Base-by-base conservation (phyloP, 2,888 invertebrate genomes). In the Tanypteryx hageni region DNA sequence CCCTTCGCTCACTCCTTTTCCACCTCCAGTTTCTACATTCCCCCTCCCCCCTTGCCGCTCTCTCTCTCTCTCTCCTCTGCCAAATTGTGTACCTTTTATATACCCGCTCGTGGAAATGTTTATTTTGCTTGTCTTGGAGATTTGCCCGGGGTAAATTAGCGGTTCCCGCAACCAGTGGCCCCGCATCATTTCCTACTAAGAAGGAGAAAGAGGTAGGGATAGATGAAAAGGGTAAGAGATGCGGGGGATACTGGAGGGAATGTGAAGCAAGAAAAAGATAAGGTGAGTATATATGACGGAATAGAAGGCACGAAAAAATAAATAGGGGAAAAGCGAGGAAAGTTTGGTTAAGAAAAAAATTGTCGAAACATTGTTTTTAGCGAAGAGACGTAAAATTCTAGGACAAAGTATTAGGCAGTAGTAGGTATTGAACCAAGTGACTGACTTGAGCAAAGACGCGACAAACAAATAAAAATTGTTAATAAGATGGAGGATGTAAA, bases 101-200 rank as follows among this genome's bases (percentile, higher is more conserved):
- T 31, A 44, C 56, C n/a, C 56, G n/a, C 57, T n/a, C n/a, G n/a
- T 57, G 16, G 56, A 83, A 83, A 44, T 83, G 83, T 83, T 56
- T 83, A 83, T 83, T 83, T 83, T 83, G 83, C 83, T 83, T 83
- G 56, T 83, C 83, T 83, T 83, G 83, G 83, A 83, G 83, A 57
- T 56, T 83, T 83, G 83, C 83, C 83, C 83, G 56, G 57, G 83
- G 16, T 57, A 83, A 83, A 83, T 83, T 83, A 83, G 83, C 56
- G 83, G 83, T 56, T 18, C 83, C 57, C 83, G 44, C 56, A n/a
- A 57, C 56, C 83, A 57, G 44, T 14, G 57, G 83, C 57, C 44
- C 56, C 18, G 3, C 82, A 10, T 27, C 13, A 27, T n/a, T 11
- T 10, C 27, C 18, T 7, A n/a, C 64, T 44, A 64, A 7, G n/a